A percentile compares a stretch with the other conserved stretches of the same genome.
Evolutionary conservation across 2,888 invertebrate genomes (phyloP).

Genomic region (Villa cingulata): DNA sequence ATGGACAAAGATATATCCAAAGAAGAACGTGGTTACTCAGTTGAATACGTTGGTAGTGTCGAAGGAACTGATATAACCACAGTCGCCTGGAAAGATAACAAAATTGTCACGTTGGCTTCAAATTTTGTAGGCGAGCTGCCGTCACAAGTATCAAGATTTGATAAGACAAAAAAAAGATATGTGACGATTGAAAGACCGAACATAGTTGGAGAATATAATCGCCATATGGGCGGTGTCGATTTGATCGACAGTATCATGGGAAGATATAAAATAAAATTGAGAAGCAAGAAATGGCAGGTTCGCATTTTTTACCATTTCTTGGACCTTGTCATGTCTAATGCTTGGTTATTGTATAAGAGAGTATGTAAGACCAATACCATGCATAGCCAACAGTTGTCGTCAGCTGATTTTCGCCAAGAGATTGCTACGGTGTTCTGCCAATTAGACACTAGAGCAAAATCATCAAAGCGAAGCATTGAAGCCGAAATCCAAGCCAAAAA

Average conservation of each 20-base stretch:
- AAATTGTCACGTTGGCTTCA: constrained; percentile 8
- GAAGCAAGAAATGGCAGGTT: constrained; percentile 8
- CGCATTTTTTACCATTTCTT: constrained; percentile 9
- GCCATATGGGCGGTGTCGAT: constrained; percentile 11
- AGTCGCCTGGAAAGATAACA: constrained; percentile 10
- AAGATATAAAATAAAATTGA: constrained; percentile 3
- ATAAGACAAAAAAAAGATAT: background rate
- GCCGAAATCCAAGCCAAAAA: constrained; percentile 4
- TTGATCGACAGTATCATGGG: constrained; percentile 7
- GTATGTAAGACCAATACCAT: too few species aligned
- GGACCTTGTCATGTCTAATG: constrained; percentile 9
- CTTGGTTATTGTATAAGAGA: constrained; percentile 4
- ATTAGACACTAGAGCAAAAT: background rate
- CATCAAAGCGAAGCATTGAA: background rate
- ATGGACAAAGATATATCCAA: constrained; percentile 10
- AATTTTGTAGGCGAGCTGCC: constrained; percentile 7
- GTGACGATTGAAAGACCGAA: constrained; percentile 9
- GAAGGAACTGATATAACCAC: constrained; percentile 6
- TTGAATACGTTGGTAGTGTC: constrained; percentile 6
- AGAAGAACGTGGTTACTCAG: constrained; percentile 1
- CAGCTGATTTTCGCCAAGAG: background rate
- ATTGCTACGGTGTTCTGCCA: background rate
- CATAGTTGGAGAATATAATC: constrained; percentile 9
- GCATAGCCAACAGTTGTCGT: background rate
- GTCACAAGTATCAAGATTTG: background rate